These are phyloP conservation scores for Tragelaphus scriptus DNA, from an alignment of 2,113 vertebrate species.

Conservation along the genomic window DNA sequence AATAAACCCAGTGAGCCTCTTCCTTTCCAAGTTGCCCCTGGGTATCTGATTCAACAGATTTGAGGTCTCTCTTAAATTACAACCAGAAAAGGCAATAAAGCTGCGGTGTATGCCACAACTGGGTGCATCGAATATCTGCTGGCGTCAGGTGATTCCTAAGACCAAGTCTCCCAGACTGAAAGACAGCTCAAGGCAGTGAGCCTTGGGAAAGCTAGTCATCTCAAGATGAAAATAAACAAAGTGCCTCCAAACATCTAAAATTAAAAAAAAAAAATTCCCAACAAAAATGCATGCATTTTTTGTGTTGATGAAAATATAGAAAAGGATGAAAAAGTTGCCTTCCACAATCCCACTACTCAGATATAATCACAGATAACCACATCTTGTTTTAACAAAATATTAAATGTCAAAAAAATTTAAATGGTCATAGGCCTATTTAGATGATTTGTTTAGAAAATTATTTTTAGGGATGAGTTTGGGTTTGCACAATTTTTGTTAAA, in stretches of 20 bases:
- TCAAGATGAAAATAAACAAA: constrained; percentile 33
- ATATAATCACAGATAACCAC: background rate
- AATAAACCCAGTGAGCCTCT: constrained; percentile 66
- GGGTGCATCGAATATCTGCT: background rate
- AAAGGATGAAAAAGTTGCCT: background rate
- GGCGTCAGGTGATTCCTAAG: background rate
- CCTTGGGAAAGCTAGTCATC: background rate
- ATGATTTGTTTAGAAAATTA: constrained; percentile 25
- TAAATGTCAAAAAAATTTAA: constrained; percentile 51
- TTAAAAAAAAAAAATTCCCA: background rate
- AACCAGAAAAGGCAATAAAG: constrained; percentile 58
- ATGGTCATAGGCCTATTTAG: constrained; percentile 22
- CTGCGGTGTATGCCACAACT: background rate
- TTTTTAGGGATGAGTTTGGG: constrained; percentile 46
- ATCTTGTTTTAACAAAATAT: constrained; percentile 51
- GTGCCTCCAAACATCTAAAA: background rate
- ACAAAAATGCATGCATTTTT: background rate
- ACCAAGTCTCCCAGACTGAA: background rate
- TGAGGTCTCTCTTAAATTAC: constrained; percentile 71
- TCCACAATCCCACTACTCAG: background rate
- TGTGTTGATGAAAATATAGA: background rate
- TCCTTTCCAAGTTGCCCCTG: constrained; percentile 59
- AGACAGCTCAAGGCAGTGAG: background rate
- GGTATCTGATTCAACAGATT: constrained; percentile 73
- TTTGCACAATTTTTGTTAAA: constrained; percentile 47